Base-by-base conservation (phyloP, 1,140 invertebrate genomes). In the Ostrea denselamellosa region DNA sequence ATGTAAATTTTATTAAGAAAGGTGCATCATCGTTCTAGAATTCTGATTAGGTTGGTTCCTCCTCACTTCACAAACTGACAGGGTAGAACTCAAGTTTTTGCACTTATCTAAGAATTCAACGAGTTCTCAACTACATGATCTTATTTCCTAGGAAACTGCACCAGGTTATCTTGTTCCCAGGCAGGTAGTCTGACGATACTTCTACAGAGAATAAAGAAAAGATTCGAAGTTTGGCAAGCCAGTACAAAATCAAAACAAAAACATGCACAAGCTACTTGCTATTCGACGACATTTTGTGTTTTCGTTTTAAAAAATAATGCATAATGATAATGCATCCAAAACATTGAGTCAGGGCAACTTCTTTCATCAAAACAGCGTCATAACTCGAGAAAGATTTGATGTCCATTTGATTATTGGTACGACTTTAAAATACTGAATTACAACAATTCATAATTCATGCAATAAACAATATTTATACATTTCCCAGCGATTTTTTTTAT, bases 41-140 rank as follows among this genome's bases (percentile, higher is more conserved):
- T 71, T 71, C 68, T 25, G 68, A 71, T 71, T 71, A 71, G 68
- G 22, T 28, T 34, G n/a, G 22, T 71, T 71, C 68, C 22, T 71
- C 68, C 25, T 71, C 68, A 71, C 68, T 4, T 71, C 28, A 12
- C 65, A 68, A 68, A 68, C 68, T 71, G 68, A 71, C 68, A 71
- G 68, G 68, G 68, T 71, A 71, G 68, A 71, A 71, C 68, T 71
- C 22, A 10, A 28, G 5, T 71, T 9, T 71, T 71, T 71, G 25
- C n/a, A 71, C 68, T 71, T 71, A 71, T 71, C 68, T 71, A 71
- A 34, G 68, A 71, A 71, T 71, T 71, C 68, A 71, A 71, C 68
- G 68, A 71, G 22, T 71, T 71, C 68, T 71, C 10, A 71, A 71
- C 68, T 71, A 71, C 68, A 28, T 28, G 68, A 71, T 71, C 28